A percentile compares a stretch with the other conserved stretches of the same genome.
phyloP scores from a whole-genome alignment of 2,113 vertebrate species.

The Synodontis membranacea region DNA sequence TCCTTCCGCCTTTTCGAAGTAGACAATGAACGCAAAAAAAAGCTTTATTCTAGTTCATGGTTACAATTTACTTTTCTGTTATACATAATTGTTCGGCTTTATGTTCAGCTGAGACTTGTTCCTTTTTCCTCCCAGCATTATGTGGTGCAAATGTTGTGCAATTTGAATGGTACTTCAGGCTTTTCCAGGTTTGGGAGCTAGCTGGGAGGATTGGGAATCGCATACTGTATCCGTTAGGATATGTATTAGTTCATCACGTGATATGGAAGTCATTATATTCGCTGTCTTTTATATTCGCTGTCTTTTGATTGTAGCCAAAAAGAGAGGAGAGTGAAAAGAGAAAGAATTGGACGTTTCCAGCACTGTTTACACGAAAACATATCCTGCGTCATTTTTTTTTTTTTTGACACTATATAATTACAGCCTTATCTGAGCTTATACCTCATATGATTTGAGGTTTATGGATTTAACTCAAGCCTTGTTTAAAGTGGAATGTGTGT shows the following conservation, averaged over 20 bases:
- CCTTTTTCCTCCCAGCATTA: not conserved
- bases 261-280: not conserved
- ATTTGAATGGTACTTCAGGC: not conserved
- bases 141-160: not conserved
- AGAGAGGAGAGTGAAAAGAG: not conserved
- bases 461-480: not conserved
- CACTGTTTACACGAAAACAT: too few species aligned
- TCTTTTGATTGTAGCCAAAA: not conserved
- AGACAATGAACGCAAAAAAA: not conserved
- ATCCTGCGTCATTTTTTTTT: too few species aligned
- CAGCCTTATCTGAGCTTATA: not conserved
- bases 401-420: not conserved
- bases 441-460: not conserved
- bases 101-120: not conserved
- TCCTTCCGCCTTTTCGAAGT: not conserved
- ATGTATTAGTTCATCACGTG: not conserved
- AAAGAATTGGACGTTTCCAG: not conserved
- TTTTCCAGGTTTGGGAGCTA: not conserved
- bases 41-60: not conserved
- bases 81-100: not conserved
- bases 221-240: not conserved
- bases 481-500: not conserved
- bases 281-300: not conserved
- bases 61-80: conserved; percentile 7
- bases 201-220: not conserved